Evolutionary conservation across 2,113 vertebrate genomes (phyloP).

Genomic region (Callipepla squamata): DNA sequence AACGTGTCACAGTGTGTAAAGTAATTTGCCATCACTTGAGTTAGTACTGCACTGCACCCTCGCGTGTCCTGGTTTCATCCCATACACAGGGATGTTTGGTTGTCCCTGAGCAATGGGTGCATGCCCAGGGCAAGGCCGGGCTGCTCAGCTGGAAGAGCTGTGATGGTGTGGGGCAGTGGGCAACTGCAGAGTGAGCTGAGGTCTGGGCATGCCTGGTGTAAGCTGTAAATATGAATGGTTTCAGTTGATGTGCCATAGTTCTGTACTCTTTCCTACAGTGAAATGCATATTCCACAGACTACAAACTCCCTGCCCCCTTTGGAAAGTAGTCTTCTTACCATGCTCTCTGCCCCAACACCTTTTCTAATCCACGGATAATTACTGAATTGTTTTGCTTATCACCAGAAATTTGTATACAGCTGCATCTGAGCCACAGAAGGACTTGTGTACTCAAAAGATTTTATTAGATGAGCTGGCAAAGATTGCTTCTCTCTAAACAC

Average conservation of each 20-base stretch:
- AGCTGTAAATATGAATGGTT: not conserved
- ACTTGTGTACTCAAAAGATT: not conserved
- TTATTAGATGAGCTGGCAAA: not conserved
- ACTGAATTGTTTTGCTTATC: not conserved
- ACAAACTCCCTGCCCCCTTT: not conserved
- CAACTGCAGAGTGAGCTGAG: too few relatives aligned
- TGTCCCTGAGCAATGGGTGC: too few relatives aligned
- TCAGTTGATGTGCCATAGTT: not conserved
- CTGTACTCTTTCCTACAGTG: not conserved
- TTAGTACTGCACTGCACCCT: too few relatives aligned
- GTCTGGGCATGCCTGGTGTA: not conserved
- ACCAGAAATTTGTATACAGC: not conserved
- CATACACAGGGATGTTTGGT: too few relatives aligned
- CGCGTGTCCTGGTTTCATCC: too few relatives aligned
- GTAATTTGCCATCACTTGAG: too few relatives aligned
- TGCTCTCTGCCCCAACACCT: rapidly evolving
- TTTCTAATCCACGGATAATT: not conserved
- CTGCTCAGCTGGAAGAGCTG: too few relatives aligned
- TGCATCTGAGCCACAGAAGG: not conserved
- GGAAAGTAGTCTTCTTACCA: not conserved
- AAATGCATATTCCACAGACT: not conserved
- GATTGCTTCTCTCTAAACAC: not conserved
- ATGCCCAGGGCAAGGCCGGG: too few relatives aligned
- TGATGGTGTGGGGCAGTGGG: too few relatives aligned
- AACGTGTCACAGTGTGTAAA: too few relatives aligned